Evolutionary conservation across 53 echinoderm and acorn worm species (phyloP).

Genomic region (Holothuria leucospilota): DNA sequence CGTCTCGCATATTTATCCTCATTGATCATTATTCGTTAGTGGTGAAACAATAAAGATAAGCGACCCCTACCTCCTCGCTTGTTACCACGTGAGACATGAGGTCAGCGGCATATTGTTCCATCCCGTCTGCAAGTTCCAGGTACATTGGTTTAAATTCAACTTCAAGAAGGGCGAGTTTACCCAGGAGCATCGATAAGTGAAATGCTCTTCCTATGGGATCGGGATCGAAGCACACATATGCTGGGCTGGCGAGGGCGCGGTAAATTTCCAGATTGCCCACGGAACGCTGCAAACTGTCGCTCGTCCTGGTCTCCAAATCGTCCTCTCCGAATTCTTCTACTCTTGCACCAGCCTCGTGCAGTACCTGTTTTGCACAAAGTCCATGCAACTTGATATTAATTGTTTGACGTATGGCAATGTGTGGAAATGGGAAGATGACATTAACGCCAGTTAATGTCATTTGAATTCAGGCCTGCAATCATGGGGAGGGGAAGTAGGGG

Average conservation of each 20-base stretch:
- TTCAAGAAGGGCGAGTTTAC: slow-evolving; percentile 60
- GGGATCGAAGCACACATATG: slow-evolving; percentile 84
- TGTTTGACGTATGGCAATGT: too few relatives aligned
- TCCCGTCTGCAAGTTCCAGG: slow-evolving; percentile 65
- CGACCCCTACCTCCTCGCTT: slow-evolving; percentile 73
- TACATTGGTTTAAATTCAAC: slow-evolving; percentile 80
- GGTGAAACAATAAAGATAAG: neutral
- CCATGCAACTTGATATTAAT: too few relatives aligned
- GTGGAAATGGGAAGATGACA: too few relatives aligned
- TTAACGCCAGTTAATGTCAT: too few relatives aligned
- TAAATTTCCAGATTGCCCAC: slow-evolving; percentile 84
- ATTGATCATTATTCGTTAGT: too few relatives aligned
- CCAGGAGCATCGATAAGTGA: slow-evolving; percentile 68
- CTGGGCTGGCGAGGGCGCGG: slow-evolving; percentile 84
- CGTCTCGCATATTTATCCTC: too few relatives aligned
- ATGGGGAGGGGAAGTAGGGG: too few relatives aligned
- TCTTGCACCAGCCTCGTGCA: slow-evolving; percentile 38
- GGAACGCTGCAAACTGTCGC: slow-evolving; percentile 79
- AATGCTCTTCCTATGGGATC: slow-evolving; percentile 86
- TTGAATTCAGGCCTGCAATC: too few relatives aligned
- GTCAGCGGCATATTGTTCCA: slow-evolving; percentile 74
- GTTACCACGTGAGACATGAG: slow-evolving; percentile 71
- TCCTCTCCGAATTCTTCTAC: slow-evolving; percentile 15
- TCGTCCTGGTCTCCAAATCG: slow-evolving; percentile 35
- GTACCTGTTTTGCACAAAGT: neutral